Evolutionary conservation across 2,797 vertebrate genomes (phyloP), one percentile per base, ranked within the genome.

Genomic region (Falco peregrinus): DNA sequence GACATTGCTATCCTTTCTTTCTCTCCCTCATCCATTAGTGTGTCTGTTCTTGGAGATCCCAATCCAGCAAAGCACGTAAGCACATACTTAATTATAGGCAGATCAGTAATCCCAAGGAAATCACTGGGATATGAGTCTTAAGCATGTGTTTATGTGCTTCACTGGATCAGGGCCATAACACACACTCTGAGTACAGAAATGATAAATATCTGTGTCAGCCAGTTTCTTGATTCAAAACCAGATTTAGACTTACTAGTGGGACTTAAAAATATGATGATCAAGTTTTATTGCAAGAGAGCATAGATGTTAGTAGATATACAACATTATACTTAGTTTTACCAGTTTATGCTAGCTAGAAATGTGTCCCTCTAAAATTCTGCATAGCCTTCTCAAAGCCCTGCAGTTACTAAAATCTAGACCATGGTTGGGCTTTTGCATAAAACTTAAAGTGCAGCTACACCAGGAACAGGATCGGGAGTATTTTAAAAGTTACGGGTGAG

Each of bases 1-100:
- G 86, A 69, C 45, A 33, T 6, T 75, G 69, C 89, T 96, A 69
- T 94, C 87, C 73, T 93, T 22, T 80, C 74, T 86, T 39, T 89
- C 57, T 94, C 48, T 92, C 54, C 45, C 64, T 86, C 47, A 33
- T 68, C 78, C 90, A 85, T 92, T 92, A 82, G 39, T 29, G 53
- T 45, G 59, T 82, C 79, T 90, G 84, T 86, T 65, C 6, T 0
- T 86, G 73, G 59, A 81, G 88, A 64, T 77, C 71, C 50, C 64
- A 64, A 10, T 61, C 64, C 93, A 90, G 71, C 75, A 74, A 70
- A 84, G 78, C 87, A 68, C 0, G 0, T 79, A 84, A 91, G 41
- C 76, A 71, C 37, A 26, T 51, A 54, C 73, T 84, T 92, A 78
- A 73, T 81, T 84, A 57, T 57, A 81, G 57, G 61, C 82, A 84